Evolutionary conservation across 2,888 invertebrate genomes (phyloP).

Genomic region (Drosophila maculinotata): DNA sequence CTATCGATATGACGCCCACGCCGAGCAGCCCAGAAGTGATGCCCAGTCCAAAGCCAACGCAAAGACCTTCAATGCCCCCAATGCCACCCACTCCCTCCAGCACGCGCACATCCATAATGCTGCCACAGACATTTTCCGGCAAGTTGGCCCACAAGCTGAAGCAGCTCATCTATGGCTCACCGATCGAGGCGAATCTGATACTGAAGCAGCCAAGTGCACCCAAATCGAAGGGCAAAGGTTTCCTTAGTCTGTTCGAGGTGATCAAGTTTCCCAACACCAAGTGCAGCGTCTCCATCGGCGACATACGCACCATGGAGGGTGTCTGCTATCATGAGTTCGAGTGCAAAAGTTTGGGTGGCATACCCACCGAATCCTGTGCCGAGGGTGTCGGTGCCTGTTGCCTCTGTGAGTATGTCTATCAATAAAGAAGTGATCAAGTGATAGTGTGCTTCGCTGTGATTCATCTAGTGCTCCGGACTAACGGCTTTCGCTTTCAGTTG

Average conservation of each 20-base stretch:
- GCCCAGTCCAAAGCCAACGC: slow-evolving; percentile 31
- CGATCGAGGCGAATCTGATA: slow-evolving; percentile 79
- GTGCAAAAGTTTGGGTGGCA: slow-evolving; percentile 88
- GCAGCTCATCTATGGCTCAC: slow-evolving; percentile 77
- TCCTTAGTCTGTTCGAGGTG: slow-evolving; percentile 90
- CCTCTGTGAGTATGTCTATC: slow-evolving; percentile 87
- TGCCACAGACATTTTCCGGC: slow-evolving; percentile 54
- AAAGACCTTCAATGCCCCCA: slow-evolving; percentile 36
- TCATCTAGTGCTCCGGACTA: background rate
- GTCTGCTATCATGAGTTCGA: slow-evolving; percentile 89
- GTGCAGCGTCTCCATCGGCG: slow-evolving; percentile 85
- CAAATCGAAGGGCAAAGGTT: slow-evolving; percentile 84
- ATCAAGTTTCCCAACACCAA: slow-evolving; percentile 89
- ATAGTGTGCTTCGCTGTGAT: slow-evolving; percentile 4
- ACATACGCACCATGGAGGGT: slow-evolving; percentile 88
- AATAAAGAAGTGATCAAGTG: slow-evolving; percentile 6
- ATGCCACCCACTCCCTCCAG: slow-evolving; percentile 47
- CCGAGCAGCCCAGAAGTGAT: slow-evolving; percentile 26
- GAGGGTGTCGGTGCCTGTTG: slow-evolving; percentile 91
- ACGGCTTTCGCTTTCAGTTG: slow-evolving; percentile 85
- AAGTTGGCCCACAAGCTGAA: slow-evolving; percentile 73
- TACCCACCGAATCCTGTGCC: slow-evolving; percentile 89
- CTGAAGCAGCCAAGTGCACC: slow-evolving; percentile 63
- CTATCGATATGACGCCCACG: slow-evolving; percentile 37
- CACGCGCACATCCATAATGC: slow-evolving; percentile 77